Percentiles rank a stretch among this genome's conserved stretches.
These are phyloP conservation scores for Lathronympha strigana DNA, from an alignment of 2,888 invertebrate species.

Conservation along the genomic window DNA sequence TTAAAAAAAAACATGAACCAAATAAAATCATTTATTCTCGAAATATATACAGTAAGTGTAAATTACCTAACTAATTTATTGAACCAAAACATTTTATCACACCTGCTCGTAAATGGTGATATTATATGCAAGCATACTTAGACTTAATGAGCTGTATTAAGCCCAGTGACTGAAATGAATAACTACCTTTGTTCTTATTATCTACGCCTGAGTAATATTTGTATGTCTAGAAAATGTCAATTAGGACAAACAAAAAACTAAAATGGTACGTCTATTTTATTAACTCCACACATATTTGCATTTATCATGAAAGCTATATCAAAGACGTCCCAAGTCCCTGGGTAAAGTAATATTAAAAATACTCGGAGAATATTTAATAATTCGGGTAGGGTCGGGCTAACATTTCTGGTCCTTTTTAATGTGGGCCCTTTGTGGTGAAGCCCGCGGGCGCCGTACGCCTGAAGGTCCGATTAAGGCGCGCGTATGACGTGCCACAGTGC, in stretches of 20 bases:
- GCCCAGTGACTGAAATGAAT: too few relatives aligned
- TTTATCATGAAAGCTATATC: conserved; percentile 31
- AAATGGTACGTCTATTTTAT: background rate
- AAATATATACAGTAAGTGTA: too few relatives aligned
- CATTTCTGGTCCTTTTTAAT: conserved; percentile 58
- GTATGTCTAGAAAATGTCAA: too few relatives aligned
- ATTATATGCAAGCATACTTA: too few relatives aligned
- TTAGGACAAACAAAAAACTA: background rate
- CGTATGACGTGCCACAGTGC: background rate
- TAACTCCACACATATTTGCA: conserved; percentile 17
- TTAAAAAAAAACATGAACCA: too few relatives aligned
- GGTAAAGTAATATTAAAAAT: conserved; percentile 60
- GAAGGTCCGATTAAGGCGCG: background rate
- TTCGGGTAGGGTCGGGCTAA: conserved; percentile 65
- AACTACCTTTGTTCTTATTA: too few relatives aligned
- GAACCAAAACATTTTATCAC: too few relatives aligned
- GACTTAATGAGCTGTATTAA: too few relatives aligned
- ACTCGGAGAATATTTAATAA: conserved; percentile 65
- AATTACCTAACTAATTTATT: too few relatives aligned
- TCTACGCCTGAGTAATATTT: too few relatives aligned
- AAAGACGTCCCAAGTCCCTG: conserved; percentile 46
- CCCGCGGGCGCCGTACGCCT: conserved; percentile 39
- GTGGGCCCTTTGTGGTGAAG: conserved; percentile 46
- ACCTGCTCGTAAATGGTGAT: too few relatives aligned
- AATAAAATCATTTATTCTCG: too few relatives aligned